phyloP scores from a whole-genome alignment of 1,140 invertebrate species.

The Drosophila varians region DNA sequence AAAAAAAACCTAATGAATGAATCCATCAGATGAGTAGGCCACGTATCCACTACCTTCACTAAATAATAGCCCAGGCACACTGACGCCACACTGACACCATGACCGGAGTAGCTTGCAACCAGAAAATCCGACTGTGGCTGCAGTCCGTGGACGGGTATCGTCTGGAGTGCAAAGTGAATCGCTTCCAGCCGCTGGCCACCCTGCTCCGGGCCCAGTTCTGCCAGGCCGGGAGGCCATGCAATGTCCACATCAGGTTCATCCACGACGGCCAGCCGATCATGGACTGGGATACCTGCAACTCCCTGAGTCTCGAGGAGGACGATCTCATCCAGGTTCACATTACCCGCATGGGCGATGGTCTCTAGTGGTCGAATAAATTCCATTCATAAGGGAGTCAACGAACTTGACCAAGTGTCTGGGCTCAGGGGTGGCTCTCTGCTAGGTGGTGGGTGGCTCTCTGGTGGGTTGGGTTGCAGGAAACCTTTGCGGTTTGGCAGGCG shows the following conservation, averaged over 20 bases:
- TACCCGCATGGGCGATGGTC: background rate
- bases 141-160: background rate
- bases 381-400: background rate
- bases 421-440: background rate
- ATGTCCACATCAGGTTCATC: background rate
- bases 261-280: background rate
- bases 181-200: background rate
- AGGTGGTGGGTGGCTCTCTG: background rate
- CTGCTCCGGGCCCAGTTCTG: background rate
- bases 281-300: background rate
- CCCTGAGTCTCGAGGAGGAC: background rate
- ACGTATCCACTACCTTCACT: too few species aligned
- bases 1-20: constrained; percentile 43
- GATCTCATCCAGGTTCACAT: background rate
- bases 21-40: constrained; percentile 13
- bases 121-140: background rate
- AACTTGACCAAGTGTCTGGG: background rate
- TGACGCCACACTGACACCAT: background rate
- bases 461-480: background rate
- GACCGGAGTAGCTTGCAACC: background rate
- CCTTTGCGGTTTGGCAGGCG: constrained; percentile 13
- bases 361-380: background rate
- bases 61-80: too few species aligned
- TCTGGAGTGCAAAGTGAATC: background rate
- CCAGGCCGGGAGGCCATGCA: background rate